Base-by-base conservation (phyloP, 2,113 vertebrate species). In the Coryphaenoides rupestris region DNA sequence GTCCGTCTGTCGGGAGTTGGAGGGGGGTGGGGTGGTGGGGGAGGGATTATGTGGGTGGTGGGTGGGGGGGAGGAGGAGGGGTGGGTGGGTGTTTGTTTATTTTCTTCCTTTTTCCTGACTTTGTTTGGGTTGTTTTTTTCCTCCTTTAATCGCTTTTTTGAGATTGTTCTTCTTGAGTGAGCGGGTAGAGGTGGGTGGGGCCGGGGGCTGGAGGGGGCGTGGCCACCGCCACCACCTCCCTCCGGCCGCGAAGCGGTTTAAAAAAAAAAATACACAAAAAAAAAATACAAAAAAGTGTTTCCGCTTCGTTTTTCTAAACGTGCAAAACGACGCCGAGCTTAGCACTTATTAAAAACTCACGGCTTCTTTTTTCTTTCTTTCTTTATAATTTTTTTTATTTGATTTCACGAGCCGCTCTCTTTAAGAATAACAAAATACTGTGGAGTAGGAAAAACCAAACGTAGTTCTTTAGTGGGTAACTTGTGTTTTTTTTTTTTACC, bases 1-100 rank as follows among this genome's bases (percentile, higher is more conserved):
- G 91, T 92, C 93, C 90, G 92, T 86, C 64, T 83, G 80, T 72
- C 45, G 47, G 55, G n/a, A n/a, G n/a, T n/a, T n/a, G n/a, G n/a
- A n/a, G n/a, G n/a, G 33, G 33, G 33, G 33, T 7, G 33, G 33
- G 13, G 33, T 6, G 33, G 9, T 40, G 2, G 33, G 6, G 9
- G 33, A 40, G 33, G 33, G n/a, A n/a, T n/a, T n/a, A n/a, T n/a
- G n/a, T n/a, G n/a, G n/a, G n/a, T n/a, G n/a, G n/a, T n/a, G n/a
- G n/a, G n/a, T n/a, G n/a, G n/a, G n/a, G n/a, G n/a, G n/a, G n/a
- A n/a, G n/a, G n/a, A n/a, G n/a, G n/a, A n/a, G n/a, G n/a, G n/a
- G n/a, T n/a, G n/a, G n/a, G 40, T 5, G 40, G 40, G 40, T 45
- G 40, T 45, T 45, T 45, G 69, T 86, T 90, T 88, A 91, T 86